Evolutionary conservation across 2,797 vertebrate species (phyloP), one percentile per base, ranked within the genome.

Genomic region (Spinibarbus caldwelli): DNA sequence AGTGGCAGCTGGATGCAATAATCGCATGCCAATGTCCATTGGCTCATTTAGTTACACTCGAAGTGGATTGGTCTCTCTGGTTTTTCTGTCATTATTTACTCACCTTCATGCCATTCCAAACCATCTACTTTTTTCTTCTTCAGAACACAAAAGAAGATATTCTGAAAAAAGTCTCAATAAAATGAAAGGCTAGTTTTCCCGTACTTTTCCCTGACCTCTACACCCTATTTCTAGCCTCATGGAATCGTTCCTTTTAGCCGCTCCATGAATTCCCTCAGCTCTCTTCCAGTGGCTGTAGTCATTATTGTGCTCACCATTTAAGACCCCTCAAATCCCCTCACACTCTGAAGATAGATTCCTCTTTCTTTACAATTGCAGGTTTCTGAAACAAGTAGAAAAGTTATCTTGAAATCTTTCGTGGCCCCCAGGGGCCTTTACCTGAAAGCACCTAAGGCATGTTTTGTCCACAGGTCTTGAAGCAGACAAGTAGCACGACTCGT

Each of bases 231-330:
- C 34, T 41, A 82, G 68, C 71, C 41, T 76, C 41, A 29, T 1
- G 29, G 29, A 64, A 64, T 67, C 57, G 49, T 64, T 76, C 68
- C 62, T 70, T 73, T 77, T 29, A 59, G 78, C 72, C 64, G 34
- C 72, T 86, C 66, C 57, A 78, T 78, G 31, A 68, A 84, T 89
- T 71, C 81, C 70, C 85, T 86, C 64, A 59, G 68, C 80, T 52
- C 59, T 67, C 66, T 78, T 83, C 84, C 82, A 47, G 64, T 71
- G 79, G 38, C 83, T 80, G 31, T 23, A 82, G 68, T 84, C 85
- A 87, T 90, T 88, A 88, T 73, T 73, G 85, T 78, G 75, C 73
- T 86, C 70, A 54, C 75, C 67, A 68, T 89, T 81, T 76, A 87
- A 86, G 71, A 78, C 84, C 45, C 81, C 73, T 75, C 45, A 57